phyloP scores from a whole-genome alignment of 2,797 vertebrate genomes.

The Enteromius afrohamiltoni region DNA sequence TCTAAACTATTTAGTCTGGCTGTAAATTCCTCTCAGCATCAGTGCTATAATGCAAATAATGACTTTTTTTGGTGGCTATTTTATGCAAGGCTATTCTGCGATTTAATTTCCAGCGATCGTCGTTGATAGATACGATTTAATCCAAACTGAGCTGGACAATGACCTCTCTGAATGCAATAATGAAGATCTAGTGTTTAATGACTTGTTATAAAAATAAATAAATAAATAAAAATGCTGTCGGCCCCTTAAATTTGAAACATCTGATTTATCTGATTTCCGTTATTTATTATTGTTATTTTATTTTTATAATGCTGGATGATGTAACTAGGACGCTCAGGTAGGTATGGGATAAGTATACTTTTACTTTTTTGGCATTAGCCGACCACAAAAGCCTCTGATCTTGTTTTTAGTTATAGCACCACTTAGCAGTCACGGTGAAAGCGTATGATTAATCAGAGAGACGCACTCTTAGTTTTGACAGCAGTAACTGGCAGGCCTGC shows the following conservation, averaged over 20 bases:
- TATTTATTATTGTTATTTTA: not conserved
- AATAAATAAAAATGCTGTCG: too few relatives aligned
- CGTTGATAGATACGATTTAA: too few relatives aligned
- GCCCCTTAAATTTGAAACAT: not conserved
- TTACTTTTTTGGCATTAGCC: constrained; percentile 17
- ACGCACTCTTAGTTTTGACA: constrained; percentile 58
- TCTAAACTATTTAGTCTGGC: constrained; percentile 70
- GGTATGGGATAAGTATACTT: not conserved
- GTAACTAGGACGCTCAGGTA: not conserved
- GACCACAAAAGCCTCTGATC: constrained; percentile 35
- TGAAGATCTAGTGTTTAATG: too few relatives aligned
- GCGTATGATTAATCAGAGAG: constrained; percentile 52
- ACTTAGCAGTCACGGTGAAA: constrained; percentile 39
- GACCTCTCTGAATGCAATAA: too few relatives aligned
- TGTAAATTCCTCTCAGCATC: constrained; percentile 36
- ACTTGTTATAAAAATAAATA: too few relatives aligned
- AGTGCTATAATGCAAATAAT: constrained; percentile 32
- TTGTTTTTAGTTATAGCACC: constrained; percentile 40
- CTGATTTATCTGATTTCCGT: not conserved
- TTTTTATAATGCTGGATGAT: not conserved
- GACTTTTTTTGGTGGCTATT: constrained; percentile 9
- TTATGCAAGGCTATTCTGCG: constrained; percentile 19
- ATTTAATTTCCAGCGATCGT: too few relatives aligned
- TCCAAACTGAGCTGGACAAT: too few relatives aligned
- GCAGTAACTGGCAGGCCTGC: constrained; percentile 60